phyloP scores from a whole-genome alignment of 2,113 vertebrate genomes.

The Mastomys coucha region DNA sequence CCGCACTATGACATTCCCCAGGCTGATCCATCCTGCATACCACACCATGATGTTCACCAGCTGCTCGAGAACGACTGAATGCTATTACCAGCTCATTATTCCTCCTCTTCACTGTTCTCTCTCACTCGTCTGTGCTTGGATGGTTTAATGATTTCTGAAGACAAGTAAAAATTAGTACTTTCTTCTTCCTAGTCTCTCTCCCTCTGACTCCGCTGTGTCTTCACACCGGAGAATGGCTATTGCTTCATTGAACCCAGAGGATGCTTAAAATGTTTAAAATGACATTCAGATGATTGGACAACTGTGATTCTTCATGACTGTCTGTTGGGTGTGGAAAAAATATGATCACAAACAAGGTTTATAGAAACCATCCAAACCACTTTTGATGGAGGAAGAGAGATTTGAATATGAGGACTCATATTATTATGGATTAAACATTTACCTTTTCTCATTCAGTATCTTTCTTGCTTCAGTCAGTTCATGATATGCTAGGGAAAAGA shows the following conservation, averaged over 20 bases:
- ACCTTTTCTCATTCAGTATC: neutral
- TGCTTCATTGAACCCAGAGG: neutral
- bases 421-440: constrained; percentile 25
- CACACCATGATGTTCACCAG: neutral
- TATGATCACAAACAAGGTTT: neutral
- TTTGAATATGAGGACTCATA: constrained; percentile 36
- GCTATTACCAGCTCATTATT: neutral
- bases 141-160: neutral
- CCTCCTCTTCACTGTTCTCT: neutral
- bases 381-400: constrained; percentile 36
- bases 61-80: neutral
- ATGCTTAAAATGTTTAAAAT: neutral
- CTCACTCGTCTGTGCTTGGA: neutral
- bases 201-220: neutral
- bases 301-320: neutral
- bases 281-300: constrained; percentile 32
- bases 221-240: neutral
- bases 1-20: too few relatives aligned
- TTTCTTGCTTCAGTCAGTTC: constrained; percentile 43
- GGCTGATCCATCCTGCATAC: neutral
- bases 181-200: neutral
- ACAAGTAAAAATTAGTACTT: neutral
- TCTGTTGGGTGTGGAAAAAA: constrained; percentile 3
- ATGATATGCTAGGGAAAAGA: neutral
- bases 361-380: neutral